These are phyloP conservation scores for Nettapus auritus DNA, from an alignment of 2,113 vertebrate genomes.

Conservation along the genomic window DNA sequence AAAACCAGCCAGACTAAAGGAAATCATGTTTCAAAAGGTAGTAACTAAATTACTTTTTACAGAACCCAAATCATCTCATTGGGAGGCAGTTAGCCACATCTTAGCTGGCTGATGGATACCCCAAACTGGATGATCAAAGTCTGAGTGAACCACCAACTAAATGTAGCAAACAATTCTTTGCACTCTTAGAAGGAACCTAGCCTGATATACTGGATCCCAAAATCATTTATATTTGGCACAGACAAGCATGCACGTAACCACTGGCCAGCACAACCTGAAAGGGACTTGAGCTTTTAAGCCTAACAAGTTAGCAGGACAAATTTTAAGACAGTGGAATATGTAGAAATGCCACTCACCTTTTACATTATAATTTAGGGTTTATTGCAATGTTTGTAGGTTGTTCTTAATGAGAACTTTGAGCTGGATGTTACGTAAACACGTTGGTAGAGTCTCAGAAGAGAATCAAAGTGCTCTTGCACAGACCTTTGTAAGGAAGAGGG, in stretches of 20 bases:
- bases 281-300: background rate
- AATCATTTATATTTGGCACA: accelerated
- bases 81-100: background rate
- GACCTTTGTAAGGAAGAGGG: background rate
- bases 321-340: background rate
- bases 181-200: background rate
- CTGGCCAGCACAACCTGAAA: background rate
- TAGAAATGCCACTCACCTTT: background rate
- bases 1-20: background rate
- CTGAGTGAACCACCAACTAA: background rate
- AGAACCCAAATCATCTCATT: background rate
- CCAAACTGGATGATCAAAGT: background rate
- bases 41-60: background rate
- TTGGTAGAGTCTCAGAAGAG: background rate
- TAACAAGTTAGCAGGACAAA: background rate
- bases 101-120: background rate
- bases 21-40: background rate
- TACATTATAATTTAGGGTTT: background rate
- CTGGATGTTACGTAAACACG: background rate
- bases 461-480: background rate
- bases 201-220: background rate
- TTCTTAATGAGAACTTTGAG: background rate
- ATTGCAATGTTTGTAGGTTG: background rate
- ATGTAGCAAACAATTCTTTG: background rate
- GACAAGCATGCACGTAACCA: background rate